These are phyloP conservation scores for Sympetrum striolatum DNA, from an alignment of 2,888 invertebrate species.

Conservation along the genomic window DNA sequence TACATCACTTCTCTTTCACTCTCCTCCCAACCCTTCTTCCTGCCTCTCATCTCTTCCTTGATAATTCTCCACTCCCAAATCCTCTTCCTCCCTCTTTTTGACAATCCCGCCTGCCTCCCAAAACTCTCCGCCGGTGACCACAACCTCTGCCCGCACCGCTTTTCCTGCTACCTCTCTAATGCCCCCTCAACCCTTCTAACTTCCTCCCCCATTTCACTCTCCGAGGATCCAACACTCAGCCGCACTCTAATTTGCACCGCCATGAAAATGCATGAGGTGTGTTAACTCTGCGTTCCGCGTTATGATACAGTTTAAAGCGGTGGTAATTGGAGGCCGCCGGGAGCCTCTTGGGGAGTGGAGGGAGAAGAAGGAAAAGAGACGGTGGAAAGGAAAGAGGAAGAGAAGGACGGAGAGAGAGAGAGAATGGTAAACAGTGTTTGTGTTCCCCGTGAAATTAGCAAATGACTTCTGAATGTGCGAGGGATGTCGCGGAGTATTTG, in stretches of 20 bases:
- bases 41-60: neutral
- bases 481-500: neutral
- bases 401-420: neutral
- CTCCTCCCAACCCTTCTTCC: neutral
- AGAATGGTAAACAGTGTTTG: neutral
- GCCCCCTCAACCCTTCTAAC: neutral
- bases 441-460: neutral
- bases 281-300: conserved; percentile 42
- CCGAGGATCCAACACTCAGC: conserved; percentile 28
- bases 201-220: neutral
- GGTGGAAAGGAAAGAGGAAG: neutral
- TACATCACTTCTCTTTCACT: neutral
- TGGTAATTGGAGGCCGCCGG: conserved; percentile 34
- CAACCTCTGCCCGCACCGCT: neutral
- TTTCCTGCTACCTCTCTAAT: neutral
- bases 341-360: neutral
- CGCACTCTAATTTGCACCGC: conserved; percentile 39
- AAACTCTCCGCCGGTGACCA: neutral
- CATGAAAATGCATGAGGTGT: conserved; percentile 43
- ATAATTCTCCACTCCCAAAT: neutral
- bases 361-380: neutral
- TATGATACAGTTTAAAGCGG: conserved; percentile 44
- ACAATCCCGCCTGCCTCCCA: neutral
- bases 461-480: neutral
- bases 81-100: neutral